Base-by-base conservation (phyloP, 37 sponge, comb jelly and placozoan genomes). In the Cladorhizidae sp. region DNA sequence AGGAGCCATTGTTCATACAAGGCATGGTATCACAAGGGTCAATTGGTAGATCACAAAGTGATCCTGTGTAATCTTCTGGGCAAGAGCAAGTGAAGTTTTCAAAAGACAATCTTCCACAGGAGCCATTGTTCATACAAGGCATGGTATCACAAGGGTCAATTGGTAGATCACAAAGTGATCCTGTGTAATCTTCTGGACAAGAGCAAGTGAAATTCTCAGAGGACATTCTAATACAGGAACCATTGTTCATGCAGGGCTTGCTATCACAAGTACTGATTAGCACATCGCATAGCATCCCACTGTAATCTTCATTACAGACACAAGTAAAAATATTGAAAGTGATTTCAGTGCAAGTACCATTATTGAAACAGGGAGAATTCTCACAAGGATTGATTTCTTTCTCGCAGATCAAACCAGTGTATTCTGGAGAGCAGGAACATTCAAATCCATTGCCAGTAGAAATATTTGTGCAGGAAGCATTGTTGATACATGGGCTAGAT, bases 301-400 rank as follows among this genome's bases (percentile, higher is more conserved):
- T 11, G 62, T 21, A 61, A 22, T 28, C 62, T 26, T 61, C 25
- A 21, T 23, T 6, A 61, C 62, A 61, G 5, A 22, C 7, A 61
- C 62, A 61, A 17, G 17, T 61, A 17, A 61, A 61, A 61, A 21
- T 61, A 6, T 61, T 28, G 25, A 8, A 21, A 17, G 62, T 21
- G 11, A 61, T 8, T 61, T 23, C 21, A n/a, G 41, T 71, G 15
- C 72, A 71, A 22, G 43, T 71, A 29, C n/a, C 78, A 37, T 77
- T 40, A 33, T 33, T 77, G 2, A 21, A 2, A 61, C 78, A 77
- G 37, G 78, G 64, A 35, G 35, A 12, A 18, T 63, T 20, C 64
- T 77, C 78, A 38, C 78, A 77, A 23, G 78, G 78, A 21, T 58
- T 21, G 3, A 61, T 32, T 32, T 28, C 43, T 37, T 22, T 38